Conservation (phyloP, 2,797 vertebrate genomes). For the Melanotaenia pygmaea region DNA sequence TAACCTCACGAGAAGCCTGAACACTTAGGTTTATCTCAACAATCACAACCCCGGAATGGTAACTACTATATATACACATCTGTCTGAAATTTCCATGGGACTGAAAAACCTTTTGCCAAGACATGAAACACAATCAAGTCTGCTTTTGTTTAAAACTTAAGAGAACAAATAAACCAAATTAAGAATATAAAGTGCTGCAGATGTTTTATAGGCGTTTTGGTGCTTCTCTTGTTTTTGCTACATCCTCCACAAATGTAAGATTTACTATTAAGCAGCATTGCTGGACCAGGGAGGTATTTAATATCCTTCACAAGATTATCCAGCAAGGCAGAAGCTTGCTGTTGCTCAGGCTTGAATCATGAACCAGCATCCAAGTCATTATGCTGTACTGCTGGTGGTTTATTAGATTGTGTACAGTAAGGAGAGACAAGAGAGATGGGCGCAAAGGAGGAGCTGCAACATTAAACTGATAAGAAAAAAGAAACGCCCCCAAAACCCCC, state of each 20-base stretch:
- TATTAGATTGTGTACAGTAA: constrained; percentile 68
- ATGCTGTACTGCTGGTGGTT: constrained; percentile 47
- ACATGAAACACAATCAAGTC: background rate
- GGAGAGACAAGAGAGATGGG: constrained; percentile 47
- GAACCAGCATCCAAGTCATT: constrained; percentile 41
- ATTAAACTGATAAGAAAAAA: constrained; percentile 59
- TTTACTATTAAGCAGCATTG: constrained; percentile 8
- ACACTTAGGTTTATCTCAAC: constrained; percentile 26
- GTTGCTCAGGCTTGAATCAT: constrained; percentile 33
- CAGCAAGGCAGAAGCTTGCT: constrained; percentile 26
- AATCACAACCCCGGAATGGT: constrained; percentile 2
- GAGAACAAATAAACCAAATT: background rate
- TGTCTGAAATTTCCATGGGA: background rate
- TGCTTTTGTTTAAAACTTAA: background rate
- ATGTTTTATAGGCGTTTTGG: background rate
- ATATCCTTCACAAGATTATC: constrained; percentile 38
- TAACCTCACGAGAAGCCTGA: background rate
- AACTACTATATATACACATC: background rate
- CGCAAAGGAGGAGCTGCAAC: constrained; percentile 50
- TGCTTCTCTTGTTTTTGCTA: background rate
- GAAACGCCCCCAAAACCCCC: background rate
- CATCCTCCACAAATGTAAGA: background rate
- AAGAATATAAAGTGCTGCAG: background rate
- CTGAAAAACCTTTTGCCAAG: background rate
- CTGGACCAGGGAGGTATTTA: constrained; percentile 27